Conservation (phyloP, 2,888 invertebrate genomes). For the Tricholauxania praeusta region DNA sequence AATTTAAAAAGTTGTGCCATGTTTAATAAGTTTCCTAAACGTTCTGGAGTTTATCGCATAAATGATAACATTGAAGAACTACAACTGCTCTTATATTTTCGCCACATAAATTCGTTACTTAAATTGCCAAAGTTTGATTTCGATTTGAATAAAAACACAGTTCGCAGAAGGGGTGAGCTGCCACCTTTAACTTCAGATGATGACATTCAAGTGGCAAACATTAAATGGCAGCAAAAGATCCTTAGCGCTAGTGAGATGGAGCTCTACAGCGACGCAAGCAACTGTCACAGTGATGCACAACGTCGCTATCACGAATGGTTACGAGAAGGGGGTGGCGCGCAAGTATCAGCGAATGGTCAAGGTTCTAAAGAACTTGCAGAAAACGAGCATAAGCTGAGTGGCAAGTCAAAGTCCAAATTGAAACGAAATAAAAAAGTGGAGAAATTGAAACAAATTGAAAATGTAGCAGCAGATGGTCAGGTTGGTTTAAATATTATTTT, state of each 20-base stretch:
- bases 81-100: conserved; percentile 54
- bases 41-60: conserved; percentile 62
- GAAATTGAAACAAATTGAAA: conserved; percentile 7
- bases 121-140: conserved; percentile 64
- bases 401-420: conserved; percentile 18
- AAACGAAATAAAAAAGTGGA: conserved; percentile 25
- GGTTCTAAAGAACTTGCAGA: conserved; percentile 49
- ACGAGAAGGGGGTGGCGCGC: conserved; percentile 53
- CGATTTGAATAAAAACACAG: conserved; percentile 2
- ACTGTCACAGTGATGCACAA: conserved; percentile 75
- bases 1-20: conserved; percentile 30
- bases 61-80: conserved; percentile 58
- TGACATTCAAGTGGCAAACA: conserved; percentile 50
- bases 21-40: conserved; percentile 54
- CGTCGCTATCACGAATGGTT: conserved; percentile 70
- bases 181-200: conserved; percentile 45
- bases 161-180: conserved; percentile 35
- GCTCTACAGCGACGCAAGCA: conserved; percentile 72
- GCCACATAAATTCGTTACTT: conserved; percentile 61
- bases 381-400: conserved; percentile 38
- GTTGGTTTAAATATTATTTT: too few relatives aligned
- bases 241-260: conserved; percentile 74
- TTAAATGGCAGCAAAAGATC: conserved; percentile 81
- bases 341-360: conserved; percentile 28
- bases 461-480: background rate